A percentile compares a stretch with the other conserved stretches of the same genome.
These are phyloP conservation scores for Chlorodrepanis virens DNA, from an alignment of 2,113 vertebrate species.

Conservation along the genomic window DNA sequence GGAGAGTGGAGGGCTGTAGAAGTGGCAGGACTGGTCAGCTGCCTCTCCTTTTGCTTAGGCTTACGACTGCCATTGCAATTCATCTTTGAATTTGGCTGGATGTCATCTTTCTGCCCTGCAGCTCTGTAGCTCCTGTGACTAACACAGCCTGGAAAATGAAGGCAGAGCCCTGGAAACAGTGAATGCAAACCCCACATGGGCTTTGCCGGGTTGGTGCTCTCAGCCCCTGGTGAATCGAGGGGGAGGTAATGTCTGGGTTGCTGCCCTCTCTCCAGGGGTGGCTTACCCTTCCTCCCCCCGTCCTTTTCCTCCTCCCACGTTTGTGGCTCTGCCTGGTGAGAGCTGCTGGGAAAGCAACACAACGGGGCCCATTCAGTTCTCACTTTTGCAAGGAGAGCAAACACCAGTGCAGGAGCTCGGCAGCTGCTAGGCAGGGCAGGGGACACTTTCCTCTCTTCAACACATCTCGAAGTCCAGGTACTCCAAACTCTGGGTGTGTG, in stretches of 20 bases:
- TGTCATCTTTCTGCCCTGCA: neutral
- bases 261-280: neutral
- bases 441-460: neutral
- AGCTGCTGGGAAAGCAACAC: neutral
- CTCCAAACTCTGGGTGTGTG: accelerated
- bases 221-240: accelerated
- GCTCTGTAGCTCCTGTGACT: neutral
- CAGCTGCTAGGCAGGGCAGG: accelerated
- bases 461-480: neutral
- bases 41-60: neutral
- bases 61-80: accelerated
- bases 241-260: neutral
- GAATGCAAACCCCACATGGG: neutral
- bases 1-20: neutral
- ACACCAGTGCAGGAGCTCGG: neutral
- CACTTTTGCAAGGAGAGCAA: neutral
- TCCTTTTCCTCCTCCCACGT: neutral
- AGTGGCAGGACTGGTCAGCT: accelerated
- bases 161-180: accelerated
- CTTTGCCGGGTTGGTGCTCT: neutral
- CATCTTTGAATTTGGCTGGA: neutral
- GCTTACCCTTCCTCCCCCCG: neutral
- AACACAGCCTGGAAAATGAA: neutral
- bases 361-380: conserved; percentile 43
- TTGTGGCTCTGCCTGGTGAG: neutral